Evolutionary conservation across 2,888 invertebrate genomes (phyloP).

Genomic region (Adela reaumurella): DNA sequence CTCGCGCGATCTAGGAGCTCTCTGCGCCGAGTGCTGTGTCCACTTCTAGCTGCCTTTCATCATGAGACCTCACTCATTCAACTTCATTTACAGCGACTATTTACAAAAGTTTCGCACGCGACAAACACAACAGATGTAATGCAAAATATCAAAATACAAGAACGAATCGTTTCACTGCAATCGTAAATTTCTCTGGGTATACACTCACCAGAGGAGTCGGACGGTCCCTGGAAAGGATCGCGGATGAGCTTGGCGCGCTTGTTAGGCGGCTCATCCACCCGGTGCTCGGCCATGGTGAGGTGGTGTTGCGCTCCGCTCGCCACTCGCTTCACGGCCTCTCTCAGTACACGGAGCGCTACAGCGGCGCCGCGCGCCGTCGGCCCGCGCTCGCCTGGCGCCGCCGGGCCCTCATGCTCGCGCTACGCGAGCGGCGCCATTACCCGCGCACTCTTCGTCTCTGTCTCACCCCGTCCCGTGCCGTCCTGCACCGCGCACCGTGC

Average conservation of each 20-base stretch:
- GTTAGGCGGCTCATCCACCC: constrained; percentile 92
- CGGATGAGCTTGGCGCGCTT: constrained; percentile 91
- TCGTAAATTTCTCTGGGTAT: constrained; percentile 20
- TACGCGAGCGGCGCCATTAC: constrained; percentile 53
- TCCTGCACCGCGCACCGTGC: constrained; percentile 68
- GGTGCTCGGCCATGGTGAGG: constrained; percentile 90
- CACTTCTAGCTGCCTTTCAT: neutral
- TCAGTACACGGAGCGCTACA: constrained; percentile 52
- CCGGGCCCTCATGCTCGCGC: constrained; percentile 38
- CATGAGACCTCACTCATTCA: neutral
- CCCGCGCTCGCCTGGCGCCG: neutral
- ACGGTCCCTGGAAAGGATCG: constrained; percentile 77
- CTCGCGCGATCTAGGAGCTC: too few relatives aligned
- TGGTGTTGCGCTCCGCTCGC: constrained; percentile 67
- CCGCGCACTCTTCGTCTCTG: constrained; percentile 52
- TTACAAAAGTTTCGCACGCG: neutral
- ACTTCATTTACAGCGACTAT: neutral
- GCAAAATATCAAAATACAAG: neutral
- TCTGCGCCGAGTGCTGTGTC: too few relatives aligned
- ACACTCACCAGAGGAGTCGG: constrained; percentile 75
- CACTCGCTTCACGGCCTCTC: constrained; percentile 59
- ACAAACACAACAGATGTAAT: neutral
- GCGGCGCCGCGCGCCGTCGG: neutral
- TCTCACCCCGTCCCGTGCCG: constrained; percentile 65
- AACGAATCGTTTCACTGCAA: too few relatives aligned